Evolutionary conservation across 2,888 invertebrate genomes (phyloP), one percentile per base, ranked within the genome.

Genomic region (Aradus depressus): DNA sequence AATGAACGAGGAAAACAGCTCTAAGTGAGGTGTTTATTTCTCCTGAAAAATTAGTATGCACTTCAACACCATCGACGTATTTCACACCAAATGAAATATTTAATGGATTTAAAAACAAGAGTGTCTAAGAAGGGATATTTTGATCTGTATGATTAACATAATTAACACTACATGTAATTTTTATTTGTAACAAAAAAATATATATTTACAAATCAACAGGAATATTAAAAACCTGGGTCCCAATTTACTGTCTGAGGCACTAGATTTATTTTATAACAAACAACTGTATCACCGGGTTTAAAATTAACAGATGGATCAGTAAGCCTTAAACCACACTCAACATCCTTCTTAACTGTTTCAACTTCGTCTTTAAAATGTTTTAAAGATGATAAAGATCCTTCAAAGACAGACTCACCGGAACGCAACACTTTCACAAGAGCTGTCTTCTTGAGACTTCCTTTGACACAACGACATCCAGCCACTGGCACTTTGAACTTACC

Each of bases 321-420:
- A 48, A 96, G 73, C 54, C 81, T 79, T 23, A 97, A 65, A 0
- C 96, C 96, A 67, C 96, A 96, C 65, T 97, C 95, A 52, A 80
- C 76, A 64, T 87, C 87, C 41, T 77, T 80, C 65, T 86, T 87
- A 32, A 96, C 79, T 0, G 77, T 73, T 4, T 80, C 80, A 3
- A 91, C 89, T 68, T 95, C 93, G 44, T 80, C 77, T 66, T 95
- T 96, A 41, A 90, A 69, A 68, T 95, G 92, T 59, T 84, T 79
- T 81, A 97, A 81, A 0, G 92, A 90, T 10, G 32, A 22, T 4
- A 52, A 2, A 54, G 64, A 70, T 84, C 91, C 91, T 65, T 82
- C 77, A 65, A 75, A 78, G 35, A 90, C 65, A 18, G 77, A 65
- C 47, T 84, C 75, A 3, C 72, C 75, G 4, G 75, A 72, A 22